A percentile compares a stretch with the other conserved stretches of the same genome.
Evolutionary conservation across 2,113 vertebrate species (phyloP).

Genomic region (Suricata suricatta): DNA sequence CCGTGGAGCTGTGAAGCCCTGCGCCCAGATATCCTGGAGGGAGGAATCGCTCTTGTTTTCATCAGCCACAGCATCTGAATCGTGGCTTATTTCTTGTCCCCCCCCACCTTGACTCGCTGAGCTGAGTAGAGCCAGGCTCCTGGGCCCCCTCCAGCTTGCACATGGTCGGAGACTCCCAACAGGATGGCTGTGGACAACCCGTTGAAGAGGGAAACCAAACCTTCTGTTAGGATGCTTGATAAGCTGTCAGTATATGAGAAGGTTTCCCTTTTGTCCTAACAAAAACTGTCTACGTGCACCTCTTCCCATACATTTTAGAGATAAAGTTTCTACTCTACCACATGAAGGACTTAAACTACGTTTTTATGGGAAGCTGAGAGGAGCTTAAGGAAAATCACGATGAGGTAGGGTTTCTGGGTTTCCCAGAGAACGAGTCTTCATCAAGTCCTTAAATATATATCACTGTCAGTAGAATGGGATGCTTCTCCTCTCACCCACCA

Average conservation of each 20-base stretch:
- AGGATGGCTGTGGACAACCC: neutral
- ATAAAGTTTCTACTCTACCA: neutral
- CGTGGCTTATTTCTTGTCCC: neutral
- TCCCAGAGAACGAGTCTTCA: neutral
- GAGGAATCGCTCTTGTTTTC: neutral
- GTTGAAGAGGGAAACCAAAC: neutral
- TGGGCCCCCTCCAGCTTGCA: too few species aligned
- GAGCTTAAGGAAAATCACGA: constrained; percentile 29
- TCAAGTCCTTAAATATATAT: neutral
- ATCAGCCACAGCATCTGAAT: neutral
- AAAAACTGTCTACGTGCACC: neutral
- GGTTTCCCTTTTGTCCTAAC: neutral
- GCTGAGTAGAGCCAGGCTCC: neutral
- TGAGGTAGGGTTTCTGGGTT: neutral
- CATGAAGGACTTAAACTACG: constrained; percentile 5
- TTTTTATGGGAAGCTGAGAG: neutral
- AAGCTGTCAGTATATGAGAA: neutral
- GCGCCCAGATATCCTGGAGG: too few species aligned
- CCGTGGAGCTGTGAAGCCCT: accelerated
- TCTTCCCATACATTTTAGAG: neutral
- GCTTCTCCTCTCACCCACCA: neutral
- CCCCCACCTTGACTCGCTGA: neutral
- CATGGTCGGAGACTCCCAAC: neutral
- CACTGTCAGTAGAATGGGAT: neutral
- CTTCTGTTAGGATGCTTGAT: neutral